Conservation (phyloP, 1,140 invertebrate genomes). For the Dolichoris vasculosae region DNA sequence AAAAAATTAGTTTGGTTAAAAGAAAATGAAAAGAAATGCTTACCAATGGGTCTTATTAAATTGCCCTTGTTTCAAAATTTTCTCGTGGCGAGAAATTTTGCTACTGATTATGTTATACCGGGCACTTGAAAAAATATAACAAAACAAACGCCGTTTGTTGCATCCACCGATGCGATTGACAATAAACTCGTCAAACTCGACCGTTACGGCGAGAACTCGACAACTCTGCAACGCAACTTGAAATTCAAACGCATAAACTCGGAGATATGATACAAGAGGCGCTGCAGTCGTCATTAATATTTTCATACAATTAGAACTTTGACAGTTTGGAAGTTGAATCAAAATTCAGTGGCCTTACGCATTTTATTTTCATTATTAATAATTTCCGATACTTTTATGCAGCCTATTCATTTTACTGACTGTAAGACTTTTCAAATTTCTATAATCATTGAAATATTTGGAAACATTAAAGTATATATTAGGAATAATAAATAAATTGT, state of each 20-base stretch:
- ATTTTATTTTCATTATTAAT: neutral
- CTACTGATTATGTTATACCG: neutral
- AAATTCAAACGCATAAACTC: slow-evolving; percentile 37
- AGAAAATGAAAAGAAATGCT: neutral
- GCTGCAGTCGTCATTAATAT: slow-evolving; percentile 20
- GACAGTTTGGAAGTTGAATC: neutral
- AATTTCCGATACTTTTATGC: too few species aligned
- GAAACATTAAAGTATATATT: too few species aligned
- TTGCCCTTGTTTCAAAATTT: neutral
- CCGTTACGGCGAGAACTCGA: slow-evolving; percentile 13
- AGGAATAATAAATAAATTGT: too few species aligned
- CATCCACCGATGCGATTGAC: neutral
- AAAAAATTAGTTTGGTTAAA: neutral
- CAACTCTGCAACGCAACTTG: neutral
- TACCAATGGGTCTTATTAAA: slow-evolving; percentile 15
- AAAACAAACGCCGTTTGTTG: neutral
- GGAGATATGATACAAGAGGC: neutral
- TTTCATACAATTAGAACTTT: neutral
- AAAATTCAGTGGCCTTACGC: neutral
- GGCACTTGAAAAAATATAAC: neutral
- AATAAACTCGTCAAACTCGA: neutral
- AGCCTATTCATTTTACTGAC: too few species aligned
- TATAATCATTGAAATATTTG: too few species aligned
- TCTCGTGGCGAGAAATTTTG: neutral
- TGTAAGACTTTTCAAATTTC: too few species aligned